Evolutionary conservation across 1,140 invertebrate genomes (phyloP).

Genomic region (Drosophila pseudoananassae): DNA sequence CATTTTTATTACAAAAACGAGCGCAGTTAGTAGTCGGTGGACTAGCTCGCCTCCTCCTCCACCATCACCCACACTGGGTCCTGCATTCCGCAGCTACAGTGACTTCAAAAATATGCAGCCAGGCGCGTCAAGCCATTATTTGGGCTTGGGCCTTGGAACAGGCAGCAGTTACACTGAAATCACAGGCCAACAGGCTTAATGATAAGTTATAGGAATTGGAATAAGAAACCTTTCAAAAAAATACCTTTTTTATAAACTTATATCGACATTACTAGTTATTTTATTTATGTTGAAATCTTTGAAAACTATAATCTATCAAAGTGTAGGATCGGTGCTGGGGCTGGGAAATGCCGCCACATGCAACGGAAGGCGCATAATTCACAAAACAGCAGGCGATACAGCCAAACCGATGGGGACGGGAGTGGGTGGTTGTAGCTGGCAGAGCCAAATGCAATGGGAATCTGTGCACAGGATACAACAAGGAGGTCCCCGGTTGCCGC

Average conservation of each 20-base stretch:
- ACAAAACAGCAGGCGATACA: constrained; percentile 72
- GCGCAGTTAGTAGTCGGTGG: constrained; percentile 66
- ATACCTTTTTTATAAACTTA: not conserved
- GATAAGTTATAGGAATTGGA: not conserved
- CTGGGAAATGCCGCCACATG: constrained; percentile 71
- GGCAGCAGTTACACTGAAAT: constrained; percentile 11
- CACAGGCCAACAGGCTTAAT: not conserved
- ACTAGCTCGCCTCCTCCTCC: constrained; percentile 1
- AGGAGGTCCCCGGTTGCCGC: constrained; percentile 12
- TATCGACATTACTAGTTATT: not conserved
- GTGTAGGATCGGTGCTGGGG: constrained; percentile 26
- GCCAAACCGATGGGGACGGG: not conserved
- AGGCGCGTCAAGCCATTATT: constrained; percentile 74
- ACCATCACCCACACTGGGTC: not conserved
- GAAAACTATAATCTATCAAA: not conserved
- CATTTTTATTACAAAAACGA: constrained; percentile 83
- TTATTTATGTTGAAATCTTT: not conserved
- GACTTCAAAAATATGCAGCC: constrained; percentile 78
- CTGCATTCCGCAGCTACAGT: constrained; percentile 38
- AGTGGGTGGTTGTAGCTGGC: not conserved
- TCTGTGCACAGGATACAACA: constrained; percentile 53
- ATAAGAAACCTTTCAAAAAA: too few species aligned
- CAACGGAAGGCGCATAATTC: constrained; percentile 81
- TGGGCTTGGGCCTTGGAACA: constrained; percentile 51
- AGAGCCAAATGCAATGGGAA: constrained; percentile 55